These are phyloP conservation scores for Penaeus japonicus DNA, from an alignment of 1,140 invertebrate species.

Conservation along the genomic window DNA sequence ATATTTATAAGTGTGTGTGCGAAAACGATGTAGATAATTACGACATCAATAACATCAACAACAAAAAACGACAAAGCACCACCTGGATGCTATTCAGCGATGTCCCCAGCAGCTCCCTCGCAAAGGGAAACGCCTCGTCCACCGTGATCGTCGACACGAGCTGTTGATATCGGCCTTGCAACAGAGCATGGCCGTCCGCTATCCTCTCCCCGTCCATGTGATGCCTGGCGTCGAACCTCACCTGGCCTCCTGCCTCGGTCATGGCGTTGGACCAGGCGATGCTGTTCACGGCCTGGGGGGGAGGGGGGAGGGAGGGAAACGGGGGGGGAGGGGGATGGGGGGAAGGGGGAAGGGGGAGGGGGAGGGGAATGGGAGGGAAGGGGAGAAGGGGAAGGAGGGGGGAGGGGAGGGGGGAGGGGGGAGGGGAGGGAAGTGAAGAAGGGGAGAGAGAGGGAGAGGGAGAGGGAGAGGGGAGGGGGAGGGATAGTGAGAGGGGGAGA, in stretches of 20 bases:
- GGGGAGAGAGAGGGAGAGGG: slow-evolving; percentile 17
- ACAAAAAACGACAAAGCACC: background rate
- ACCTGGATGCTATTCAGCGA: slow-evolving; percentile 43
- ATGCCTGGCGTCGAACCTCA: slow-evolving; percentile 8
- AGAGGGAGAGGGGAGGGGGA: background rate
- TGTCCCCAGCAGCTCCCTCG: slow-evolving; percentile 20
- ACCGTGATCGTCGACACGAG: slow-evolving; percentile 11
- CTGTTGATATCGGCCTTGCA: slow-evolving; percentile 36
- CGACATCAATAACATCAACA: too few species aligned
- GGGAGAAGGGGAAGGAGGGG: too few species aligned
- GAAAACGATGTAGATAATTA: too few species aligned
- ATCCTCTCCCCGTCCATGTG: slow-evolving; percentile 46
- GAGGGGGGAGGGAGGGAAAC: too few species aligned
- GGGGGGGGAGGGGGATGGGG: too few species aligned
- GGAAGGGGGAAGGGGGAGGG: too few species aligned
- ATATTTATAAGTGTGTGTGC: too few species aligned
- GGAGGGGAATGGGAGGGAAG: too few species aligned
- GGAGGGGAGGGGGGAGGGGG: too few species aligned
- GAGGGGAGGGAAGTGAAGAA: background rate
- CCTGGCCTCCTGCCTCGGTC: slow-evolving; percentile 36
- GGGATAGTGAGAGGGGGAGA: too few species aligned
- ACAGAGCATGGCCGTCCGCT: background rate
- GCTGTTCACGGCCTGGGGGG: slow-evolving; percentile 27
- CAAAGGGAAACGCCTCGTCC: background rate
- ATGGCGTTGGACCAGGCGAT: slow-evolving; percentile 44